Base-by-base conservation (phyloP, 2,888 invertebrate genomes). In the Drosophila subquinaria region DNA sequence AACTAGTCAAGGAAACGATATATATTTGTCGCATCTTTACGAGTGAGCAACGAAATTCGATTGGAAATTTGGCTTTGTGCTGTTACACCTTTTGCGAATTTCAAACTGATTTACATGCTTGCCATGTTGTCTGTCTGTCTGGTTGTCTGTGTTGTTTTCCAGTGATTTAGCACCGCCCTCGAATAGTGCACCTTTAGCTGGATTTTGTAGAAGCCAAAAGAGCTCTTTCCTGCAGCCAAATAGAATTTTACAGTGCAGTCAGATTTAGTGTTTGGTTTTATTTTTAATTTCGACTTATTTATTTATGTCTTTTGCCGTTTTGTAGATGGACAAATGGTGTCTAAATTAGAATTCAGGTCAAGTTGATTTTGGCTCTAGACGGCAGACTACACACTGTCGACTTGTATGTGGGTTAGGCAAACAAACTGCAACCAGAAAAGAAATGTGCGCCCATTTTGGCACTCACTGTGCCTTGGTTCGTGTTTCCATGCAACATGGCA, bases 281-380 rank as follows among this genome's bases (percentile, higher is more conserved):
- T 69, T 83, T 82, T 72, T 83, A 76, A 89, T 80, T 73, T 69
- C 35, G 57, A 57, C 57, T 59, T 76, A 82, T 84, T 90, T 90
- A 86, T 90, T 86, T 90, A 88, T 90, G 73, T 73, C 68, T 61
- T 63, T 68, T 27, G 86, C 60, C 68, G 48, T 71, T 71, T 15
- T 69, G 68, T 42, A 69, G 53, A 36, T 53, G 56, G 59, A 56
- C 68, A 69, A 79, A 70, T 70, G 90, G 87, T 86, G 90, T 76
- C 76, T 69, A 80, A 90, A 84, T 84, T 90, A 84, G 83, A 90
- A 90, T 84, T 89, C 83, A 84, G 71, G 89, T 82, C 77, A 69
- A 88, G 87, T 86, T 79, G 86, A 71, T 63, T 71, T 55, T 65
- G 42, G 50, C 51, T 67, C 50, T 61, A 51, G 50, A 59, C 23